Evolutionary conservation across 2,888 invertebrate species (phyloP).

Genomic region (Augiades crinisus): DNA sequence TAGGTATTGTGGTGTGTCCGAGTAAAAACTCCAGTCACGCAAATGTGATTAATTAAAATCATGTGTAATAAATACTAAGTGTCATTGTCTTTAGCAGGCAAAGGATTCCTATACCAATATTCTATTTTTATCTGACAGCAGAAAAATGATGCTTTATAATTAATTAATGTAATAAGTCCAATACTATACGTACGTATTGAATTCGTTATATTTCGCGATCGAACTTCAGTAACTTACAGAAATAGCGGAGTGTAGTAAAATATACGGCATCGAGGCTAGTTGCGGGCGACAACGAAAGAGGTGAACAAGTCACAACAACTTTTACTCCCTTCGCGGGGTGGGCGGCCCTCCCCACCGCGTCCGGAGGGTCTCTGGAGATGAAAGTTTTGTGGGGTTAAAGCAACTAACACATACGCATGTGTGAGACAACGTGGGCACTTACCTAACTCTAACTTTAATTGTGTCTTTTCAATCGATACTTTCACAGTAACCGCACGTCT

Average conservation of each 20-base stretch:
- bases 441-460: slow-evolving; percentile 80
- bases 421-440: slow-evolving; percentile 73
- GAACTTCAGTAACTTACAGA: neutral
- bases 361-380: slow-evolving; percentile 71
- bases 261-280: slow-evolving; percentile 54
- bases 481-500: slow-evolving; percentile 43
- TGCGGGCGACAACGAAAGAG: slow-evolving; percentile 80
- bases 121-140: too few species aligned
- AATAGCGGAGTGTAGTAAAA: slow-evolving; percentile 44
- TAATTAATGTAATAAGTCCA: too few species aligned
- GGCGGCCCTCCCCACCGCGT: slow-evolving; percentile 50
- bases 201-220: neutral
- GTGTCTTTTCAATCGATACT: slow-evolving; percentile 80
- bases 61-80: too few species aligned
- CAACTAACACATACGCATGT: slow-evolving; percentile 64
- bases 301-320: slow-evolving; percentile 80
- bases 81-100: too few species aligned
- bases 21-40: too few species aligned
- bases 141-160: too few species aligned
- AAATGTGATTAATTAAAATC: too few species aligned
- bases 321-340: slow-evolving; percentile 76
- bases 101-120: too few species aligned
- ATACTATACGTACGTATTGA: too few species aligned
- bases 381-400: slow-evolving; percentile 78
- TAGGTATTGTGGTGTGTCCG: too few species aligned